Evolutionary conservation across 2,888 invertebrate genomes (phyloP).

Genomic region (Ornithoptera alexandrae): DNA sequence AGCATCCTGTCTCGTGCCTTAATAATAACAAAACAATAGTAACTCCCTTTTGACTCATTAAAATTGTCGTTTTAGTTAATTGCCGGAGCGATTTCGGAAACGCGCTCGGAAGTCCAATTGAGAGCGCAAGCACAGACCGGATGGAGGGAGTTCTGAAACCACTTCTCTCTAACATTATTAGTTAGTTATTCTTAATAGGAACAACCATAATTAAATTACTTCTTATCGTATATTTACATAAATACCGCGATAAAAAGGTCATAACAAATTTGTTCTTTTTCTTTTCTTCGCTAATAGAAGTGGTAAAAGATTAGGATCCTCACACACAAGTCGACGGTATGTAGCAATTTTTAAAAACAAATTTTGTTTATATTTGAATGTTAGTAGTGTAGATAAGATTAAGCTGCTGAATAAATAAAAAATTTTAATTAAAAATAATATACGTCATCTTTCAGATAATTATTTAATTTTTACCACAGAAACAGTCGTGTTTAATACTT

Average conservation of each 20-base stretch:
- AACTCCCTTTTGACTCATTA: slow-evolving; percentile 63
- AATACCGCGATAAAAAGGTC: neutral
- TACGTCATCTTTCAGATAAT: neutral
- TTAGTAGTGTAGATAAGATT: slow-evolving; percentile 1
- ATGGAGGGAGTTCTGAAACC: slow-evolving; percentile 72
- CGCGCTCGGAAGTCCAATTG: slow-evolving; percentile 78
- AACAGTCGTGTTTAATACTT: slow-evolving; percentile 2
- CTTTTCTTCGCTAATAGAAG: too few species aligned
- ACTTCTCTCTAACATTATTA: slow-evolving; percentile 45
- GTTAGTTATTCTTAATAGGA: slow-evolving; percentile 44
- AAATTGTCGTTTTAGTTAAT: slow-evolving; percentile 55
- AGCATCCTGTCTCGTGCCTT: slow-evolving; percentile 76
- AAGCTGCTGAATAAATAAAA: neutral
- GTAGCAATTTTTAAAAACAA: neutral
- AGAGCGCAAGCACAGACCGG: slow-evolving; percentile 69
- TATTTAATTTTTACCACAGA: neutral
- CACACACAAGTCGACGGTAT: neutral
- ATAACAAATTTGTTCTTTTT: too few species aligned
- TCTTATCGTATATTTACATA: neutral
- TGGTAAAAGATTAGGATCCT: too few species aligned
- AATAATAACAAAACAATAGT: slow-evolving; percentile 78
- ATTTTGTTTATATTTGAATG: slow-evolving; percentile 10
- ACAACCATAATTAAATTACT: slow-evolving; percentile 9
- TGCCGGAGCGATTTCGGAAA: slow-evolving; percentile 73
- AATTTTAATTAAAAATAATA: neutral